Conservation (phyloP, 1,140 invertebrate species). For the Antheraea pernyi region DNA sequence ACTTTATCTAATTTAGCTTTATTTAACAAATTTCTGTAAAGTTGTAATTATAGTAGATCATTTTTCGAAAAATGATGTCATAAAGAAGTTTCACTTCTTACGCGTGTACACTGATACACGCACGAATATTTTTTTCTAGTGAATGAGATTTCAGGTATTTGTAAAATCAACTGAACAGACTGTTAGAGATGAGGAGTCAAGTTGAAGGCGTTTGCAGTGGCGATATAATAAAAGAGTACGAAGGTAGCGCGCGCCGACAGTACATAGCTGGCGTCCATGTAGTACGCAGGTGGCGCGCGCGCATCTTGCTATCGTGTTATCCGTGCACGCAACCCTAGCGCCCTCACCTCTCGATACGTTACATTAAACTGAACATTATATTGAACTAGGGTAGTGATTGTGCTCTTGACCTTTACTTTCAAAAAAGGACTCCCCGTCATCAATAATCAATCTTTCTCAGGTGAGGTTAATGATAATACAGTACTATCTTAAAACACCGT, state of each 20-base stretch:
- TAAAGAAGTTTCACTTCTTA: no score
- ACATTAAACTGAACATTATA: constrained; percentile 38
- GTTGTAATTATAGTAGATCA: no score
- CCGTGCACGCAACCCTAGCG: constrained; percentile 40
- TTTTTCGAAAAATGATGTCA: no score
- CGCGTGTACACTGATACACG: no score
- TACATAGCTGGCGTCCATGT: constrained; percentile 52
- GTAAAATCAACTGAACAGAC: background rate
- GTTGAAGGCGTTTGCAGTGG: constrained; percentile 60
- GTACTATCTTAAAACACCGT: constrained; percentile 44
- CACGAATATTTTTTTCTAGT: no score
- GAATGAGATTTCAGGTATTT: background rate
- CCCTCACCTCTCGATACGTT: constrained; percentile 35
- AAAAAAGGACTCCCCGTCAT: constrained; percentile 32
- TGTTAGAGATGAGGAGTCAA: constrained; percentile 48
- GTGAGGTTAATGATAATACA: constrained; percentile 46
- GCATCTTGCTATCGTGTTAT: constrained; percentile 33
- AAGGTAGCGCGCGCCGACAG: constrained; percentile 58
- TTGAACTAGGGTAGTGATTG: constrained; percentile 53
- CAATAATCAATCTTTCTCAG: constrained; percentile 41
- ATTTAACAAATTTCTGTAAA: no score
- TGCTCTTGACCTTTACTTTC: constrained; percentile 42
- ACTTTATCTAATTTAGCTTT: no score
- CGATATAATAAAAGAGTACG: constrained; percentile 71
- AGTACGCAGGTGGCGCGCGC: constrained; percentile 52